These are phyloP conservation scores for Heterocephalus glaber DNA, from an alignment of 2,113 vertebrate species.

Conservation along the genomic window DNA sequence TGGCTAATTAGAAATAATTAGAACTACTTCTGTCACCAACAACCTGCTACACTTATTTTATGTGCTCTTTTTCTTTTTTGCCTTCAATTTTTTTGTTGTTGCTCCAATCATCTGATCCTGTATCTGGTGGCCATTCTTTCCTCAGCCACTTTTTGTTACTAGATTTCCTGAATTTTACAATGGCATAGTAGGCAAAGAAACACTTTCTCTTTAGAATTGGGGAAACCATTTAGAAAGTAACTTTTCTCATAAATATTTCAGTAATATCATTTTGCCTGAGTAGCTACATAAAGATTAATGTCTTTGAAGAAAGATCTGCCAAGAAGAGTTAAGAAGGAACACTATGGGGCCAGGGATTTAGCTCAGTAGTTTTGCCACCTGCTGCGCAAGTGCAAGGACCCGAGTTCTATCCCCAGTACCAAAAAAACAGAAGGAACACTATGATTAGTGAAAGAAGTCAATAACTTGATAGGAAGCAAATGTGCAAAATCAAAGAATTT, in stretches of 20 bases:
- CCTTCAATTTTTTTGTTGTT: neutral
- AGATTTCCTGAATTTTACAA: neutral
- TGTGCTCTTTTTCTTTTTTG: neutral
- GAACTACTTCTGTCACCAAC: neutral
- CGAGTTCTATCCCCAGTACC: too few species aligned
- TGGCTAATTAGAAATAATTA: constrained; percentile 1
- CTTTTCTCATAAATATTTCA: neutral
- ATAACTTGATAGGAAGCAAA: neutral
- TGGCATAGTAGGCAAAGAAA: neutral
- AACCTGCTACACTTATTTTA: neutral
- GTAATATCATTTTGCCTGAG: neutral
- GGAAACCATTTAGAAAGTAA: neutral
- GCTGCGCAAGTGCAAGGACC: too few species aligned
- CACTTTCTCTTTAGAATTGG: neutral
- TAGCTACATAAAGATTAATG: neutral
- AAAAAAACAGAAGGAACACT: neutral
- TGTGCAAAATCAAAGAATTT: neutral
- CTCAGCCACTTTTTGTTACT: neutral
- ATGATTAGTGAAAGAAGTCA: neutral
- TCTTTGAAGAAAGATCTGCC: neutral
- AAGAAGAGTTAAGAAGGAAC: neutral
- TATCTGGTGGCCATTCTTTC: neutral
- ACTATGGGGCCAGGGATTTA: too few species aligned
- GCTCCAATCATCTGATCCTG: neutral
- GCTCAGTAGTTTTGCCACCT: too few species aligned